Evolutionary conservation across 2,113 vertebrate genomes (phyloP).

Genomic region (Lepus americanus): DNA sequence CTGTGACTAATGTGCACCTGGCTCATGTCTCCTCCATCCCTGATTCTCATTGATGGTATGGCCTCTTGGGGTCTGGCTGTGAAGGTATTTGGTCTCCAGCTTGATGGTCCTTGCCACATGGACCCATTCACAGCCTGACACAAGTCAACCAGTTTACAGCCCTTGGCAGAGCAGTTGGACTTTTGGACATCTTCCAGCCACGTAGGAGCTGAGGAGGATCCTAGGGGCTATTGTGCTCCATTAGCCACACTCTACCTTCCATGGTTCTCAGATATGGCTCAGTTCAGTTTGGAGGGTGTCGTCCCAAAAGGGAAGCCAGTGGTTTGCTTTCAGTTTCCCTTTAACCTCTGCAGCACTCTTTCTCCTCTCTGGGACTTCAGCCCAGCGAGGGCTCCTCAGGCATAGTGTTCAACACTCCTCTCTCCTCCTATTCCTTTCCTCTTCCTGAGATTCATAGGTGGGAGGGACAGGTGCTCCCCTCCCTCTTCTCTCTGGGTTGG

Average conservation of each 20-base stretch:
- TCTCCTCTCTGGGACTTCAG: background rate
- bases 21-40: too few relatives aligned
- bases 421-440: background rate
- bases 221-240: background rate
- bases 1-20: background rate
- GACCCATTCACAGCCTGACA: background rate
- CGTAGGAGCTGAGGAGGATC: background rate
- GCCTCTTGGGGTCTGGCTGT: background rate
- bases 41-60: background rate
- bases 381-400: background rate
- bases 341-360: background rate
- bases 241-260: background rate
- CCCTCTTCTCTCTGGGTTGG: background rate
- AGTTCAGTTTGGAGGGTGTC: background rate
- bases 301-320: background rate
- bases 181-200: background rate
- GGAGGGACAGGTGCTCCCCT: background rate
- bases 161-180: background rate
- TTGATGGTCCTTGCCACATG: background rate
- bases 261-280: background rate
- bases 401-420: background rate
- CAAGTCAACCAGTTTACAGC: background rate
- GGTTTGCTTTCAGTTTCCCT: background rate
- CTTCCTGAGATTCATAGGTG: background rate
- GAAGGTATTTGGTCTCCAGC: background rate